These are phyloP conservation scores for Vimba vimba DNA, from an alignment of 2,113 vertebrate genomes.

Conservation along the genomic window DNA sequence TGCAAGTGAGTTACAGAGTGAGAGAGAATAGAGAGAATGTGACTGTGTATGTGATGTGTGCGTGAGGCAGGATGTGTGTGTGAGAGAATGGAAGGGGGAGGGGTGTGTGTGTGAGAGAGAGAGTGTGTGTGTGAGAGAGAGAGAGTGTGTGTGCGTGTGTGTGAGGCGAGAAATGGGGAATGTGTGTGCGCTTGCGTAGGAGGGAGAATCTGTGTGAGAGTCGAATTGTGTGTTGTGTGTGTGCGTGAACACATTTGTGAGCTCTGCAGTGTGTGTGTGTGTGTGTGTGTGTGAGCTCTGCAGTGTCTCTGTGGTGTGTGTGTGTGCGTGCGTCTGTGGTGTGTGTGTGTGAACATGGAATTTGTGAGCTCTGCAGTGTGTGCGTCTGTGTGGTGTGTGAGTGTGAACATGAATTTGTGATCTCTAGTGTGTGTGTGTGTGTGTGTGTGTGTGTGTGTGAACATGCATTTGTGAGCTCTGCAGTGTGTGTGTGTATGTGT, in stretches of 20 bases:
- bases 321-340: no score
- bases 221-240: slow-evolving; percentile 39
- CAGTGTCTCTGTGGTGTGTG: no score
- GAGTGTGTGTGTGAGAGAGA: slow-evolving; percentile 48
- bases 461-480: no score
- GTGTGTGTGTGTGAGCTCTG: not conserved
- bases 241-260: slow-evolving; percentile 38
- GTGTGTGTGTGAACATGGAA: no score
- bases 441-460: no score
- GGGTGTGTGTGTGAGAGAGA: slow-evolving; percentile 25
- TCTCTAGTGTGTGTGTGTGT: not conserved
- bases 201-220: slow-evolving; percentile 65
- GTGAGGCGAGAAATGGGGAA: slow-evolving; percentile 42
- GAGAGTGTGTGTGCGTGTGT: slow-evolving; percentile 30
- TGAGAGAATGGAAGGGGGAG: slow-evolving; percentile 50
- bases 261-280: slow-evolving; percentile 28
- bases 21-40: slow-evolving; percentile 38
- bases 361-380: no score
- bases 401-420: not conserved
- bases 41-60: slow-evolving; percentile 44
- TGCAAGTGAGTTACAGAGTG: slow-evolving; percentile 33
- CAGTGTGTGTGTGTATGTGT: no score
- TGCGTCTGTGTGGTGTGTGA: no score
- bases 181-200: slow-evolving; percentile 64
- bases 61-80: slow-evolving; percentile 50